Conservation (phyloP, 2,113 vertebrate species). For the Origma solitaria region DNA sequence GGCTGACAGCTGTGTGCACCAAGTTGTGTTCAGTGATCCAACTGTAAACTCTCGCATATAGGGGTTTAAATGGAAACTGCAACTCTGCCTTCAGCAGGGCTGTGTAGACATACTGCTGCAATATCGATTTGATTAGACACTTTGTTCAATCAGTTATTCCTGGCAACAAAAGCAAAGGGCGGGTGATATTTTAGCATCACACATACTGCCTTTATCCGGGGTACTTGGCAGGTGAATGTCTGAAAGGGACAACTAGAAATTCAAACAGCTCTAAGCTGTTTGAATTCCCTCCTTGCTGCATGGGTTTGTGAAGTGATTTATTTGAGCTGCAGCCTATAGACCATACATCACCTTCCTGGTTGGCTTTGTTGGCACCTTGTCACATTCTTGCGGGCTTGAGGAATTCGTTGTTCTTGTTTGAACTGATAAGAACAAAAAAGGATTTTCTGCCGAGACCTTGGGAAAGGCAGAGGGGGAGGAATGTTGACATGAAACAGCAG, state of each 20-base stretch:
- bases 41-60: not conserved
- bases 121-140: not conserved
- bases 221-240: conserved; percentile 44
- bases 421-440: conserved; percentile 82
- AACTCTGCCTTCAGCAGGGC: not conserved
- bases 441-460: conserved; percentile 78
- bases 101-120: not conserved
- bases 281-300: conserved; percentile 50
- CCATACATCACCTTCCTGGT: conserved; percentile 81
- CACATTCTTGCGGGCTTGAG: conserved; percentile 78
- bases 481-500: conserved; percentile 65
- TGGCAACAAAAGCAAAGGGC: not conserved
- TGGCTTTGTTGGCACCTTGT: conserved; percentile 83
- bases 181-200: not conserved
- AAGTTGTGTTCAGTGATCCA: conserved; percentile 1
- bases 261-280: conserved; percentile 13
- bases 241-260: not conserved
- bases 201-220: not conserved
- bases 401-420: conserved; percentile 84
- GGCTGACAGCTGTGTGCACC: not conserved
- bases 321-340: conserved; percentile 66
- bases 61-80: conserved; percentile 14
- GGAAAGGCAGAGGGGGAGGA: conserved; percentile 70
- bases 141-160: not conserved
- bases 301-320: conserved; percentile 73